These are phyloP conservation scores for Clamator glandarius DNA, from an alignment of 2,797 vertebrate genomes.

Conservation along the genomic window DNA sequence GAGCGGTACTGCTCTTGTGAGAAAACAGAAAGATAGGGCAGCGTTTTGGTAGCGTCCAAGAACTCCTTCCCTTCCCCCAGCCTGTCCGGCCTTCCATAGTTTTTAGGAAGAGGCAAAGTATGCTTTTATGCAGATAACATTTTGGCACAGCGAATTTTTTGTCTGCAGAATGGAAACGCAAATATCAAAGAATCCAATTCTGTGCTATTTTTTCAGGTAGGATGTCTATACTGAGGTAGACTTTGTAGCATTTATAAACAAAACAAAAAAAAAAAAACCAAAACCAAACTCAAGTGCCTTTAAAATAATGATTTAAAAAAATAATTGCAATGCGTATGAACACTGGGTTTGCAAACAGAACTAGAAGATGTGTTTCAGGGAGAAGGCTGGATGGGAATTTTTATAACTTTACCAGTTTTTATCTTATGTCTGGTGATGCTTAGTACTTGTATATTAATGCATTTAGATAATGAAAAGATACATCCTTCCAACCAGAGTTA, in stretches of 20 bases:
- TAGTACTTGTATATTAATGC: background rate
- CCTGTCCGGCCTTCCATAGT: conserved; percentile 57
- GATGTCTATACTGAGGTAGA: background rate
- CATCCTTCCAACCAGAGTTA: background rate
- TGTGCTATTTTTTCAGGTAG: conserved; percentile 40
- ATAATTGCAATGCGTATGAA: background rate
- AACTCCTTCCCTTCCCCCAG: conserved; percentile 66
- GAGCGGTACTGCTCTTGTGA: conserved; percentile 11
- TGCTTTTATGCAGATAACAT: conserved; percentile 1
- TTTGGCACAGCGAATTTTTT: conserved; percentile 15
- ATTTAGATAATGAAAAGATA: background rate
- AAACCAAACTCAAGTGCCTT: background rate
- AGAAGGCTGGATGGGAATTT: background rate
- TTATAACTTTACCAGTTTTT: conserved; percentile 13
- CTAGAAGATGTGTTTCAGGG: background rate
- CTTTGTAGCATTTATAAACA: background rate
- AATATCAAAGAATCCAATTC: background rate
- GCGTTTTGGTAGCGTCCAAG: conserved; percentile 64
- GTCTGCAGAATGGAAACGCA: conserved; percentile 25
- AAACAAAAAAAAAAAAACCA: background rate
- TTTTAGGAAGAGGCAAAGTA: conserved; percentile 52
- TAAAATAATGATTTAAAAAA: background rate
- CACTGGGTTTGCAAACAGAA: background rate
- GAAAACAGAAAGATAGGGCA: conserved; percentile 36
- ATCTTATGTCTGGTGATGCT: background rate